Evolutionary conservation across 2,797 vertebrate genomes (phyloP), one percentile per base, ranked within the genome.

Genomic region (Phrynocephalus guinanensis): DNA sequence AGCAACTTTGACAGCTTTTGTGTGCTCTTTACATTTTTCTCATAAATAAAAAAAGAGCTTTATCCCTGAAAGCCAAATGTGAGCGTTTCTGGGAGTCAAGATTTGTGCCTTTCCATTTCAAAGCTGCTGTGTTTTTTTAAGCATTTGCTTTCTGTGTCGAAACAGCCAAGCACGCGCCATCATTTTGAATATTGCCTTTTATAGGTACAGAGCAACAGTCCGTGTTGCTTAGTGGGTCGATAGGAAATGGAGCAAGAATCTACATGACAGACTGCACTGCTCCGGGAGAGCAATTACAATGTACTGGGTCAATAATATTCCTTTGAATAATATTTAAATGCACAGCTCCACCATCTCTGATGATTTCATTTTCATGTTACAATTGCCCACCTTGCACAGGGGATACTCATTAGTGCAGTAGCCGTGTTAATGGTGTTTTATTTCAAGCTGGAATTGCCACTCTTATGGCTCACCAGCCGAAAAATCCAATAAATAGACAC

Each of bases 261-360:
- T 83, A 22, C 33, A 20, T 66, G 22, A 79, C 44, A 38, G 11
- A 15, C 82, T 92, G 86, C 78, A 88, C 77, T 77, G 50, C 4
- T 92, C 8, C 50, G 63, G 77, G 48, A 15, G 20, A 92, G 81
- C 73, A 90, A 87, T 76, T 75, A 72, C 0, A 1, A 85, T 82
- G 52, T 38, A 67, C 1, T 87, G 67, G 85, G 92, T 86, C 88
- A 85, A 90, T 33, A 88, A 79, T 22, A 71, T 67, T 81, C 16
- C 20, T 48, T 91, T 90, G 92, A 89, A 90, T 92, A 89, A 88
- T 90, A 93, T 86, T 86, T 87, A 86, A 88, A 67, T 86, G 24
- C 85, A 0, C 5, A 1, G 44, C 92, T 86, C 73, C 26, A 82
- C 91, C 15, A 90, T 50, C 6, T 85, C 83, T 33, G 87, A 85